phyloP scores from a whole-genome alignment of 2,888 invertebrate species.

The Apodemia mormo region DNA sequence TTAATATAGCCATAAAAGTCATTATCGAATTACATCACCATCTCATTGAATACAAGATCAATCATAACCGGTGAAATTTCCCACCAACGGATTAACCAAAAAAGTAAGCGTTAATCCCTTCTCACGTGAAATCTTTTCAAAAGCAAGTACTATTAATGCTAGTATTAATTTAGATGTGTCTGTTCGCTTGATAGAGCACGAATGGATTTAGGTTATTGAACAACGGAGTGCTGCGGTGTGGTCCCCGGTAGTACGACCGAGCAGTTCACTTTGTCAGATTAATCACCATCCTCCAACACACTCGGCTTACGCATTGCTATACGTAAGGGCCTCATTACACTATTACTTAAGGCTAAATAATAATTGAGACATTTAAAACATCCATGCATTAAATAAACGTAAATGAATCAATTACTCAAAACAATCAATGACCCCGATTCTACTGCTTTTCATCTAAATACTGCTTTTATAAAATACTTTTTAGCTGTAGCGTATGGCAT shows the following conservation, averaged over 20 bases:
- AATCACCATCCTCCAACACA: constrained; percentile 69
- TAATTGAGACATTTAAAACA: constrained; percentile 77
- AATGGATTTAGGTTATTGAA: constrained; percentile 37
- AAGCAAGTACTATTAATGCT: constrained; percentile 62
- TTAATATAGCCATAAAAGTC: constrained; percentile 40
- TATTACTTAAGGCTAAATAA: constrained; percentile 77
- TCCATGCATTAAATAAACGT: constrained; percentile 57
- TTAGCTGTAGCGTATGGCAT: too few relatives aligned
- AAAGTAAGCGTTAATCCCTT: constrained; percentile 68
- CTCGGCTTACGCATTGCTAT: constrained; percentile 77
- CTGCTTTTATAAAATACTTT: too few relatives aligned
- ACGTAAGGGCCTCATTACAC: constrained; percentile 70
- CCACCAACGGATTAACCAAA: constrained; percentile 70
- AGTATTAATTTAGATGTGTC: constrained; percentile 51
- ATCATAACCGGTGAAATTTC: constrained; percentile 47
- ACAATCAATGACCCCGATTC: neutral
- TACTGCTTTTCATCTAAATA: too few relatives aligned
- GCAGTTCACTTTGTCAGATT: constrained; percentile 71
- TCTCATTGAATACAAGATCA: constrained; percentile 31
- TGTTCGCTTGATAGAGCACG: constrained; percentile 45
- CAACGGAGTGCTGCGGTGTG: constrained; percentile 49
- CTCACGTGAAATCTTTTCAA: constrained; percentile 65
- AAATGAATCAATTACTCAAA: constrained; percentile 52
- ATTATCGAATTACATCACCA: constrained; percentile 39
- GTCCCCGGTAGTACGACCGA: constrained; percentile 59